Evolutionary conservation across 2,797 vertebrate genomes (phyloP).

Genomic region (Pseudochromis fuscus): DNA sequence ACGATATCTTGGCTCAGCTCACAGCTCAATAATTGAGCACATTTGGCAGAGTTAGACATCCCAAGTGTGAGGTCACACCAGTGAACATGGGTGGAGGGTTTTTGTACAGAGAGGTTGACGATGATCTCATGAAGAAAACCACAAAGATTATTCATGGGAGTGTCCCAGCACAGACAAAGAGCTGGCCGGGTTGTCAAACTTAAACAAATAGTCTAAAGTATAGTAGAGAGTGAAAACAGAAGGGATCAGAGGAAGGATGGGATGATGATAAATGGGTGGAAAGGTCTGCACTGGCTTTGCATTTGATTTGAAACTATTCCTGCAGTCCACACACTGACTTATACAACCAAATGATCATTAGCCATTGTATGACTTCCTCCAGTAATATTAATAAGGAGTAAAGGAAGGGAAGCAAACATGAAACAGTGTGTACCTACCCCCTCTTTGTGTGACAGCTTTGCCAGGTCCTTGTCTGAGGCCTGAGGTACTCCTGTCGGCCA

Average conservation of each 20-base stretch:
- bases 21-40: conserved; percentile 8
- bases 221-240: neutral
- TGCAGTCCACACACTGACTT: neutral
- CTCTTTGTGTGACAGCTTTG: conserved; percentile 90
- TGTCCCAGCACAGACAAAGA: conserved; percentile 47
- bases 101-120: conserved; percentile 3
- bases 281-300: neutral
- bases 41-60: conserved; percentile 49
- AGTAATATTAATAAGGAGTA: neutral
- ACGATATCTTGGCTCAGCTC: conserved; percentile 29
- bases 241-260: conserved; percentile 16
- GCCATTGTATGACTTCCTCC: too few relatives aligned
- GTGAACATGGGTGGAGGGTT: conserved; percentile 50
- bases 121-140: conserved; percentile 59
- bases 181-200: conserved; percentile 10
- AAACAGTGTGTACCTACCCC: conserved; percentile 85
- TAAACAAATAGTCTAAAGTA: conserved; percentile 1
- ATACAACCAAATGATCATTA: neutral
- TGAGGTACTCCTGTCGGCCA: conserved; percentile 86
- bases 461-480: conserved; percentile 92
- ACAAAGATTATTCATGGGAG: conserved; percentile 34
- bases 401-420: neutral
- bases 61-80: conserved; percentile 47
- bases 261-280: conserved; percentile 8
- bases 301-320: neutral